Percentiles rank a stretch among this genome's conserved stretches.
Evolutionary conservation across 2,797 vertebrate genomes (phyloP).

Genomic region (Cephalopachus bancanus): DNA sequence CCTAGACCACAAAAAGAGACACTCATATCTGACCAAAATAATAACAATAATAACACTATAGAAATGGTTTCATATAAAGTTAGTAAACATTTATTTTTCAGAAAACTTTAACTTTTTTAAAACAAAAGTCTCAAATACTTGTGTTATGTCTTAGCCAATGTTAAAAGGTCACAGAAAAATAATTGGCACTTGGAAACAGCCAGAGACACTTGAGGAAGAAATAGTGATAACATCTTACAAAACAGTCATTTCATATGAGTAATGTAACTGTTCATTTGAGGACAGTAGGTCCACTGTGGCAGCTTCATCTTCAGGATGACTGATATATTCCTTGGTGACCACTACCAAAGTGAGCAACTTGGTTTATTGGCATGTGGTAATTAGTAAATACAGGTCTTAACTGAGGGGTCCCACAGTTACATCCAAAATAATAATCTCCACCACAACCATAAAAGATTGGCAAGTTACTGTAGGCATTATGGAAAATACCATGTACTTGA

Average conservation of each 20-base stretch:
- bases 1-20: not conserved
- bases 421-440: not conserved
- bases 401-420: constrained; percentile 88
- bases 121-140: not conserved
- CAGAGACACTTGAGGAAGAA: not conserved
- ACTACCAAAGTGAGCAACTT: constrained; percentile 88
- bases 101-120: not conserved
- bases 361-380: constrained; percentile 89
- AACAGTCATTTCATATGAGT: not conserved
- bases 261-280: not conserved
- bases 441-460: constrained; percentile 74
- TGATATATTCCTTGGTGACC: constrained; percentile 92
- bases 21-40: not conserved
- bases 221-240: not conserved
- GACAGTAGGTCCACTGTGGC: not conserved
- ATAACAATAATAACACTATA: not conserved
- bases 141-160: not conserved
- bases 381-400: constrained; percentile 89
- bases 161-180: not conserved
- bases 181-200: not conserved
- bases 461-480: constrained; percentile 86
- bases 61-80: not conserved
- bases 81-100: constrained; percentile 59
- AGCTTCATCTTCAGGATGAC: constrained; percentile 85
- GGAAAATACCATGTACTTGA: constrained; percentile 90